Percentiles rank a stretch among this genome's conserved stretches.
Conservation (phyloP, 2,888 invertebrate genomes). For the Scaptomyza polygonia region DNA sequence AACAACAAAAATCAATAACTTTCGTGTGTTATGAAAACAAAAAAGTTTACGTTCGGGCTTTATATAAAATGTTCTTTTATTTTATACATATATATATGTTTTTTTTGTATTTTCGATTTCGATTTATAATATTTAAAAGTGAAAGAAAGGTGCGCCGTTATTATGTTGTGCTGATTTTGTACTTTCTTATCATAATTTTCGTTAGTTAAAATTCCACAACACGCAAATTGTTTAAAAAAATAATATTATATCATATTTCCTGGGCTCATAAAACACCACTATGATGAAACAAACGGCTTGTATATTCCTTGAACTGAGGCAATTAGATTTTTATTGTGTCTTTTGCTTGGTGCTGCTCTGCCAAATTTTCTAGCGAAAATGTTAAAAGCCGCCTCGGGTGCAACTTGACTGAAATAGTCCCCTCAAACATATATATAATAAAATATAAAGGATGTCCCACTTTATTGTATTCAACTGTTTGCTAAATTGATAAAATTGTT, state of each 20-base stretch:
- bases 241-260: too few relatives aligned
- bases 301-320: slow-evolving; percentile 50
- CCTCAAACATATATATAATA: too few relatives aligned
- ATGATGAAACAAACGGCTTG: too few relatives aligned
- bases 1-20: slow-evolving; percentile 74
- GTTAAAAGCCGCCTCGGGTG: slow-evolving; percentile 59
- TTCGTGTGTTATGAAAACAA: slow-evolving; percentile 56
- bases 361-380: slow-evolving; percentile 74
- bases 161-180: too few relatives aligned
- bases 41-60: slow-evolving; percentile 8
- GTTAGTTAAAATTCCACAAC: too few relatives aligned
- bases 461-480: too few relatives aligned
- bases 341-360: slow-evolving; percentile 25
- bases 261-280: too few relatives aligned
- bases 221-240: too few relatives aligned
- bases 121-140: slow-evolving; percentile 3
- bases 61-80: neutral
- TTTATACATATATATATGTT: neutral
- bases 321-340: slow-evolving; percentile 74
- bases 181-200: too few relatives aligned
- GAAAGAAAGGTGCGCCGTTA: too few relatives aligned
- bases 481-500: too few relatives aligned
- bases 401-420: slow-evolving; percentile 39
- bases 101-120: slow-evolving; percentile 1
- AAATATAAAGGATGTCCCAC: too few relatives aligned